Percentiles rank a stretch among this genome's conserved stretches.
Conservation (phyloP, 2,113 vertebrate species). For the Perca fluviatilis region DNA sequence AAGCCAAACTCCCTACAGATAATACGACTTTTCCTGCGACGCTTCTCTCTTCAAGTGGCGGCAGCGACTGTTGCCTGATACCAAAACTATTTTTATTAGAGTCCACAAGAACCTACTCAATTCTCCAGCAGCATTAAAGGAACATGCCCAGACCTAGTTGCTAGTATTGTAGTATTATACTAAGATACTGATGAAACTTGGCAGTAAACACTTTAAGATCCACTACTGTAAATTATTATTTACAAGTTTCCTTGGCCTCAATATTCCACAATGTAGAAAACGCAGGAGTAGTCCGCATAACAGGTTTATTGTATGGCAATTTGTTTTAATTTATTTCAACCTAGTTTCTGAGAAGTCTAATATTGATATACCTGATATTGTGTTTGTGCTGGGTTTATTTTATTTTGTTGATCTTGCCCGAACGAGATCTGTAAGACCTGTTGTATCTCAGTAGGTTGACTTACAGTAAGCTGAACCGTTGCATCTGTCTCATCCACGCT, state of each 20-base stretch:
- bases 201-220: background rate
- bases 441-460: background rate
- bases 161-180: background rate
- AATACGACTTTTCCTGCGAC: background rate
- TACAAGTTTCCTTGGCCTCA: background rate
- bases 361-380: too few relatives aligned
- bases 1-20: slow-evolving; percentile 14
- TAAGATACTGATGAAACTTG: background rate
- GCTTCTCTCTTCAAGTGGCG: background rate
- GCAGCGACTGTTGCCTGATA: background rate
- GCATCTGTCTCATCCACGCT: background rate
- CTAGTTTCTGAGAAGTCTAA: background rate
- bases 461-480: background rate
- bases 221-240: background rate
- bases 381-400: too few relatives aligned
- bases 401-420: too few relatives aligned
- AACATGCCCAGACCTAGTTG: background rate
- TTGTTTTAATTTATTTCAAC: background rate
- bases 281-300: background rate
- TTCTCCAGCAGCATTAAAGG: background rate
- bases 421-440: background rate
- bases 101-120: background rate
- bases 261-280: background rate
- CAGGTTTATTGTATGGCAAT: background rate
- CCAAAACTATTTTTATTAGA: background rate